phyloP scores from a whole-genome alignment of 2,797 vertebrate species.

The Aphelocoma californica region DNA sequence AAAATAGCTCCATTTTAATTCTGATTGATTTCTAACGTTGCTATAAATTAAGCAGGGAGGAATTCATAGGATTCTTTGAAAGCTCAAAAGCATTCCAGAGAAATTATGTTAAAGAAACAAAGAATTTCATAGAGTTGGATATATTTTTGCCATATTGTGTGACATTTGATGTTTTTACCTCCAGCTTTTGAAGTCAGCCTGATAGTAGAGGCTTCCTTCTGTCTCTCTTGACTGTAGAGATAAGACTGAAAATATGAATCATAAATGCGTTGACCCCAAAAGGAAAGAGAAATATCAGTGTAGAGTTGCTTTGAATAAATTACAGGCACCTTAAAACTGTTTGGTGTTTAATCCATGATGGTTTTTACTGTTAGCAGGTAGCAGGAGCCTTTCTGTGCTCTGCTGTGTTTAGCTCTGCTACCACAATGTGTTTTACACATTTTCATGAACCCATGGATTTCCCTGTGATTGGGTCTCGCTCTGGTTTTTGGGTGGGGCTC shows the following conservation, averaged over 20 bases:
- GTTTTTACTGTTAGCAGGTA: neutral
- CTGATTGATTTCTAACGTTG: neutral
- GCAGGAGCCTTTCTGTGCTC: neutral
- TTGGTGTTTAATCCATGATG: neutral
- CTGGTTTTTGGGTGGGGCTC: neutral
- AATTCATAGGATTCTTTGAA: neutral
- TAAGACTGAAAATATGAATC: neutral
- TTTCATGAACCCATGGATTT: accelerated
- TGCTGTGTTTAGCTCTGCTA: neutral
- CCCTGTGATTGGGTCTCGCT: neutral
- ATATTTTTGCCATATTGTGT: neutral
- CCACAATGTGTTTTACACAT: neutral
- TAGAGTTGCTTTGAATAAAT: neutral
- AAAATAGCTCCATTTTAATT: neutral
- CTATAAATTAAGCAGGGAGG: neutral
- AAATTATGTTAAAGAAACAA: neutral
- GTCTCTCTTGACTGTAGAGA: neutral
- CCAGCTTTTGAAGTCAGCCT: slow-evolving; percentile 17
- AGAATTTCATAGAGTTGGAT: neutral
- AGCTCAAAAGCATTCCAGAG: neutral
- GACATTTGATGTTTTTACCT: slow-evolving; percentile 34
- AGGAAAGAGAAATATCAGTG: neutral
- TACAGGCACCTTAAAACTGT: neutral
- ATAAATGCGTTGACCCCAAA: neutral
- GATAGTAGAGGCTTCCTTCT: neutral